phyloP scores from a whole-genome alignment of 2,113 vertebrate genomes.

The Otis tarda region DNA sequence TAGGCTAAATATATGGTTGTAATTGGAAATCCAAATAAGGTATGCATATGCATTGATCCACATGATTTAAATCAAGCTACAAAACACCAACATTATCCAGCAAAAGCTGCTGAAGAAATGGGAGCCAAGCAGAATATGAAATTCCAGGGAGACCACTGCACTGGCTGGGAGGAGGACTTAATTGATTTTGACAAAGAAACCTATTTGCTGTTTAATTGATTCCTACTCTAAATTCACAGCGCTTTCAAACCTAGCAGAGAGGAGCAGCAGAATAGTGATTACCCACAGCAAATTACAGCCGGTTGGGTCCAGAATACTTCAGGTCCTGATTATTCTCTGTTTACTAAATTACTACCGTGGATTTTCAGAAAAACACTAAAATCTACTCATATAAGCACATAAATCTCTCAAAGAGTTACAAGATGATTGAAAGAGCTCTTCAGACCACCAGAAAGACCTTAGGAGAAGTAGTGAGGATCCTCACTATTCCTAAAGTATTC shows the following conservation, averaged over 20 bases:
- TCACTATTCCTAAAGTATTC: not conserved
- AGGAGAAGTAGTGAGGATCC: not conserved
- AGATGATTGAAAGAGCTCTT: not conserved
- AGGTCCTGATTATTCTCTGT: constrained; percentile 13
- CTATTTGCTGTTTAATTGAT: constrained; percentile 82
- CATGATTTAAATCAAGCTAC: constrained; percentile 64
- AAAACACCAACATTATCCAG: constrained; percentile 58
- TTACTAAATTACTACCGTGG: constrained; percentile 38
- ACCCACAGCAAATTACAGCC: constrained; percentile 56
- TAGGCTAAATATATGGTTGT: constrained; percentile 58
- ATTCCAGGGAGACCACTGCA: constrained; percentile 47
- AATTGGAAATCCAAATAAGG: constrained; percentile 66
- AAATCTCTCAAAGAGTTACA: not conserved
- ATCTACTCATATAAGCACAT: not conserved
- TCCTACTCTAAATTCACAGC: constrained; percentile 75
- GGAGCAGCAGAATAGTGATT: constrained; percentile 63
- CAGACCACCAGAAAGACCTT: not conserved
- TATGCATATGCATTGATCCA: constrained; percentile 61
- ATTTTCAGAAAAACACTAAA: constrained; percentile 24
- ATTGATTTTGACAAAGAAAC: constrained; percentile 77
- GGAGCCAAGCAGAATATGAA: constrained; percentile 56
- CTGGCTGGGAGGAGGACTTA: constrained; percentile 47
- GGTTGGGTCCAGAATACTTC: not conserved
- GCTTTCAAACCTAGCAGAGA: constrained; percentile 46
- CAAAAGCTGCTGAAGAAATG: constrained; percentile 34